Evolutionary conservation across 2,888 invertebrate genomes (phyloP), one percentile per base, ranked within the genome.

Genomic region (Timandra comae): DNA sequence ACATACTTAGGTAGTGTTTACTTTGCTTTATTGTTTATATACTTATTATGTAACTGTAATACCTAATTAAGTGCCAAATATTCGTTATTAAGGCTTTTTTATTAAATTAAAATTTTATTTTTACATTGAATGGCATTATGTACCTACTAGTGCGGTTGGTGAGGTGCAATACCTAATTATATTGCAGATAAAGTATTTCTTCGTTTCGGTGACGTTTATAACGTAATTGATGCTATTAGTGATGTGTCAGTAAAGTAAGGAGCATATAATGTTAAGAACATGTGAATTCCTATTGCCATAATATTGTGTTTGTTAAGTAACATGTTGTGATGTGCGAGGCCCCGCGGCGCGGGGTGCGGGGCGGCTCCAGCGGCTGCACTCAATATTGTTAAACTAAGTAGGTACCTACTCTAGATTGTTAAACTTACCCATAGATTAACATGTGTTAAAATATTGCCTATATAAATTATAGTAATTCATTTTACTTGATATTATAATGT

Each of bases 391-490:
- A 70, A 67, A 61, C 46, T 74, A 79, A 79, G 75, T 67, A n/a
- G n/a, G n/a, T n/a, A n/a, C n/a, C n/a, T n/a, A 77, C 69, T 69
- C 59, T 82, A 82, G 78, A 80, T 85, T 84, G 84, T 85, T 85
- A 85, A 77, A 82, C 71, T 72, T 81, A 82, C 81, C 70, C 72
- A 85, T 85, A 85, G 82, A 84, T 81, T 85, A 84, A 84, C 66
- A 79, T 76, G 81, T 82, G 84, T 85, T 85, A 84, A 81, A 82
- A 84, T 82, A 85, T 85, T 84, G 84, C 82, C 80, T 81, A 84
- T 80, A 82, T 78, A 81, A 85, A 84, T 80, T 84, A 85, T 82
- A 84, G 77, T 80, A 82, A 82, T 81, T 82, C 78, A 84, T 80
- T 82, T 84, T 82, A 82, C 79, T 85, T 81, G 76, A 84, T 80